phyloP scores from a whole-genome alignment of 2,797 vertebrate species.

The Microcaecilia unicolor region DNA sequence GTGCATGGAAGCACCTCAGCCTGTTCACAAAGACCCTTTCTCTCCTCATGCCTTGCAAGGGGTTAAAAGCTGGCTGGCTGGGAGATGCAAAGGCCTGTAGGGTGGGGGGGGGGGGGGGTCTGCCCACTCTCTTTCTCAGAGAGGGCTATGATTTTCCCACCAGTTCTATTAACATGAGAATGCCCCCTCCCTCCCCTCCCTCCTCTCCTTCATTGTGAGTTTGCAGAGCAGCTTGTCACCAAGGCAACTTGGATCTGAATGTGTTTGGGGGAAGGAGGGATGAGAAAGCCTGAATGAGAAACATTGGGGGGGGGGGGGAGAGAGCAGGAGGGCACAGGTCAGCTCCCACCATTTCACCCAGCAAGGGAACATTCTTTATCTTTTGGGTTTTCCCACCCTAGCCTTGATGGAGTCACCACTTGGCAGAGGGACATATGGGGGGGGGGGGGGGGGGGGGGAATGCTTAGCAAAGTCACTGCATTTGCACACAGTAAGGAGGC shows the following conservation, averaged over 20 bases:
- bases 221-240: background rate
- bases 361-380: too few species aligned
- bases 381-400: too few species aligned
- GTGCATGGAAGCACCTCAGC: too few species aligned
- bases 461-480: too few species aligned
- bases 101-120: too few species aligned
- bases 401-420: too few species aligned
- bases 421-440: background rate
- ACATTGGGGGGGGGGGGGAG: background rate
- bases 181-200: background rate
- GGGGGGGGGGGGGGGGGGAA: too few species aligned
- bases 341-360: background rate
- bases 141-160: conserved; percentile 12
- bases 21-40: too few species aligned
- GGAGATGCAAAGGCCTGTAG: background rate
- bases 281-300: background rate
- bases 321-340: background rate
- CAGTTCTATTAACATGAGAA: conserved; percentile 15
- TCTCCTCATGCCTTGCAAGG: background rate
- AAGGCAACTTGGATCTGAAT: background rate
- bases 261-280: background rate
- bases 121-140: background rate
- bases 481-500: too few species aligned
- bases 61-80: background rate
- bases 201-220: too few species aligned